These are phyloP conservation scores for Taeniopygia guttata DNA, from an alignment of 2,797 vertebrate species.

Conservation along the genomic window DNA sequence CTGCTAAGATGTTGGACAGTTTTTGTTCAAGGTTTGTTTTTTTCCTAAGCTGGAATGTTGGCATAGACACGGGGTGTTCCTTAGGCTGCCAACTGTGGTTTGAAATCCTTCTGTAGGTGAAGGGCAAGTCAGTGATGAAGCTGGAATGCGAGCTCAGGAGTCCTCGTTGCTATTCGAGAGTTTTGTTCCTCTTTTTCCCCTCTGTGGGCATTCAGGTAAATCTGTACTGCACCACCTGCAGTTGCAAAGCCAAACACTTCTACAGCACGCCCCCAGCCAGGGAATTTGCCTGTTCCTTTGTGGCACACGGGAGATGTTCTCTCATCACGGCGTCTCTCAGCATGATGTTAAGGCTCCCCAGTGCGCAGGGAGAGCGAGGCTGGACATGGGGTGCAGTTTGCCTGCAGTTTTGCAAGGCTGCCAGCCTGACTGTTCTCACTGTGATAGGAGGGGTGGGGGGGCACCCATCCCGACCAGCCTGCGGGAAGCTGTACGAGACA, in stretches of 20 bases:
- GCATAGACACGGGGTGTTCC: not conserved
- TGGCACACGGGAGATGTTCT: not conserved
- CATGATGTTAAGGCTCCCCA: not conserved
- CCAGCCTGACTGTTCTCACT: not conserved
- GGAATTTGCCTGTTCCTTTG: not conserved
- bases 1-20: not conserved
- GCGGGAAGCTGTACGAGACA: not conserved
- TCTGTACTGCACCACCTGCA: not conserved
- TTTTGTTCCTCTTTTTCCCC: not conserved
- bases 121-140: not conserved
- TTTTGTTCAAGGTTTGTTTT: not conserved
- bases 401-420: not conserved
- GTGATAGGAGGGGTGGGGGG: accelerated
- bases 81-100: not conserved
- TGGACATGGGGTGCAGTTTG: not conserved
- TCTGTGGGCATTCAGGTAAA: not conserved
- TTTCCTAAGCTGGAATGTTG: not conserved
- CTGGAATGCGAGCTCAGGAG: not conserved
- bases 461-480: accelerated
- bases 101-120: not conserved
- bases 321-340: accelerated
- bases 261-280: not conserved
- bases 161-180: not conserved
- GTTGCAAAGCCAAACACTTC: not conserved
- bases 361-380: not conserved